Evolutionary conservation across 2,113 vertebrate genomes (phyloP).

Genomic region (Castor canadensis): DNA sequence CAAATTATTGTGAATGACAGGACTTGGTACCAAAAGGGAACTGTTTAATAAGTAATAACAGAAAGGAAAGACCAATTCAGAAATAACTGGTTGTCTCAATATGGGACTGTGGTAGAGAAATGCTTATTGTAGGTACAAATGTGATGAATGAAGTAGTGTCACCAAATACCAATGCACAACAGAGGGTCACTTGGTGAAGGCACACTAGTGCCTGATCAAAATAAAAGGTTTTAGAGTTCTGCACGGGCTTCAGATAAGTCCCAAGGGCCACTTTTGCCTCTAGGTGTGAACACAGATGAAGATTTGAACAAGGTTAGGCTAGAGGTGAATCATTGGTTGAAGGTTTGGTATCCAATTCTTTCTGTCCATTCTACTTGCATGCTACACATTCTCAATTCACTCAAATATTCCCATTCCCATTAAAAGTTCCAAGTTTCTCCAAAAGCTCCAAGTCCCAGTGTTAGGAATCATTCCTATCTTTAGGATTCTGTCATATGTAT

Average conservation of each 20-base stretch:
- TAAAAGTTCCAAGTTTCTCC: neutral
- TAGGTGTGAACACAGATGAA: rapidly evolving
- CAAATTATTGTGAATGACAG: neutral
- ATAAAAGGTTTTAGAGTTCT: rapidly evolving
- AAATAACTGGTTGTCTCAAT: rapidly evolving
- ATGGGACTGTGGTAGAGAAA: neutral
- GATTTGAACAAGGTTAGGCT: rapidly evolving
- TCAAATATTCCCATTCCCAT: neutral
- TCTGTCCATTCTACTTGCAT: too few relatives aligned
- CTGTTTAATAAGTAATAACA: neutral
- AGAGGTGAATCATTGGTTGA: rapidly evolving
- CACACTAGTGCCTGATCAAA: rapidly evolving
- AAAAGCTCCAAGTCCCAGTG: neutral
- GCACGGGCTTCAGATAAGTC: rapidly evolving
- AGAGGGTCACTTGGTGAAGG: rapidly evolving
- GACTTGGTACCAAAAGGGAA: rapidly evolving
- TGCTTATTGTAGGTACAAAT: rapidly evolving
- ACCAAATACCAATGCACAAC: rapidly evolving
- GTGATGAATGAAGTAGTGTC: too few relatives aligned
- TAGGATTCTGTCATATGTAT: rapidly evolving
- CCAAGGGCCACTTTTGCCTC: neutral
- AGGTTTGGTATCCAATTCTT: rapidly evolving
- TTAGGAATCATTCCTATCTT: rapidly evolving
- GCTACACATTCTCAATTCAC: neutral
- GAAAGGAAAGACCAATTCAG: neutral